Percentiles rank a stretch among this genome's conserved stretches.
These are phyloP conservation scores for Rhynchonycteris naso DNA, from an alignment of 2,797 vertebrate genomes.

Conservation along the genomic window DNA sequence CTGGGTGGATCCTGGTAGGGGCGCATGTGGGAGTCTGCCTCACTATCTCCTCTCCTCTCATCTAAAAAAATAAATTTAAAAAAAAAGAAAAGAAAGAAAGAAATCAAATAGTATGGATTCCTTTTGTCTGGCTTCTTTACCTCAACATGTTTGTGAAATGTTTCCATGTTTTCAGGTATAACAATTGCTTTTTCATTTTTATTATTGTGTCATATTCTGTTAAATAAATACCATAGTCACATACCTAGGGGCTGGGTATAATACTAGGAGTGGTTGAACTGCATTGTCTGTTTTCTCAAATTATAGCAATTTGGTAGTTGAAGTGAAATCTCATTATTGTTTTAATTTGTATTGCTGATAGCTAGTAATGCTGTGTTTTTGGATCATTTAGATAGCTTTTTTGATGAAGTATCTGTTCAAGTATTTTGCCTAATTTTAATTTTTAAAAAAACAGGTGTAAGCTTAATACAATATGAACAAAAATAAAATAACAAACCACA, in stretches of 20 bases:
- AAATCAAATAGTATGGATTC: background rate
- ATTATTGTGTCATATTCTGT: background rate
- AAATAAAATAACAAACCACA: too few species aligned
- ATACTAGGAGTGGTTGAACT: background rate
- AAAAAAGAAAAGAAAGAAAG: background rate
- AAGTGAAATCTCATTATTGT: background rate
- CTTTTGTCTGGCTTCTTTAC: slow-evolving; percentile 10
- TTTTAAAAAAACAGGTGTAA: background rate
- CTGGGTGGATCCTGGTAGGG: too few species aligned
- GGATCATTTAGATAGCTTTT: background rate
- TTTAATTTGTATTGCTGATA: slow-evolving; percentile 30
- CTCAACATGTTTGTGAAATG: background rate
- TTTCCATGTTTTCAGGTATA: background rate
- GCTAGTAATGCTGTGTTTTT: background rate
- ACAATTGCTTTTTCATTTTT: background rate
- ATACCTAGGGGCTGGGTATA: background rate
- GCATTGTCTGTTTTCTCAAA: background rate
- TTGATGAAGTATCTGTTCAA: background rate
- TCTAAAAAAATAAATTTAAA: too few species aligned
- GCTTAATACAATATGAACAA: too few species aligned
- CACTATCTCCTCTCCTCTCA: too few species aligned
- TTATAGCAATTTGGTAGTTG: background rate
- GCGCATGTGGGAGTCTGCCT: too few species aligned
- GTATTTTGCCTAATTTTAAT: background rate
- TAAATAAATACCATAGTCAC: background rate